These are phyloP conservation scores for Lepisosteus osseus DNA, from an alignment of 2,113 vertebrate genomes.

Conservation along the genomic window DNA sequence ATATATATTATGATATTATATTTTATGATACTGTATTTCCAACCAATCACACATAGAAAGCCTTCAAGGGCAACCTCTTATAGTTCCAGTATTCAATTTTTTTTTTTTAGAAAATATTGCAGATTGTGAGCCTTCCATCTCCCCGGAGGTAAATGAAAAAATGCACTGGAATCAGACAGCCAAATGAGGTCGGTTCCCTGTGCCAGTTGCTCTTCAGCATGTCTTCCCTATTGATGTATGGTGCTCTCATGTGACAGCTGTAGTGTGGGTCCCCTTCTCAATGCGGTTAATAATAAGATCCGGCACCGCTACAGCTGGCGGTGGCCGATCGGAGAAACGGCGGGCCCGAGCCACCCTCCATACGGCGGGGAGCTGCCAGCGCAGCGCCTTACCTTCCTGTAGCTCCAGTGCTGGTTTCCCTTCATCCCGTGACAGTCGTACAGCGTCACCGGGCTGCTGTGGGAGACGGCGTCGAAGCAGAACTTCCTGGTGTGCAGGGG, in stretches of 20 bases:
- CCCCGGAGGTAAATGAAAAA: too few relatives aligned
- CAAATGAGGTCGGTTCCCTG: too few relatives aligned
- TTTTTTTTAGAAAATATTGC: too few relatives aligned
- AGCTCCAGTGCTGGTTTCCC: conserved; percentile 85
- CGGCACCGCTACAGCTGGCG: background rate
- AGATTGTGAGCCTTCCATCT: too few relatives aligned
- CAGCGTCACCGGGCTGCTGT: conserved; percentile 75
- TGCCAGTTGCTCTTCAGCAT: too few relatives aligned
- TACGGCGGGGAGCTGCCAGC: conserved; percentile 3
- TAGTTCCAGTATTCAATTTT: too few relatives aligned
- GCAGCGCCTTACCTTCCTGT: conserved; percentile 69
- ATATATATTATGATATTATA: too few relatives aligned
- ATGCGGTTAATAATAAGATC: background rate
- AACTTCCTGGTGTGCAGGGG: conserved; percentile 84
- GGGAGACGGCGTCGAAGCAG: conserved; percentile 78
- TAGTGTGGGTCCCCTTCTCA: background rate
- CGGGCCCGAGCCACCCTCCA: background rate
- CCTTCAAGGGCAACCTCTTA: too few relatives aligned
- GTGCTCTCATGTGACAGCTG: background rate
- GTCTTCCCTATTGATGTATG: too few relatives aligned
- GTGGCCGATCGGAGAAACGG: background rate
- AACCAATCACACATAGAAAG: too few relatives aligned
- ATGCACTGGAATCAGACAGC: too few relatives aligned
- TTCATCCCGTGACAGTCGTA: conserved; percentile 89
- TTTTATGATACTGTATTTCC: too few relatives aligned